These are phyloP conservation scores for Drosophila fulvimacula DNA, from an alignment of 2,888 invertebrate species.

Conservation along the genomic window DNA sequence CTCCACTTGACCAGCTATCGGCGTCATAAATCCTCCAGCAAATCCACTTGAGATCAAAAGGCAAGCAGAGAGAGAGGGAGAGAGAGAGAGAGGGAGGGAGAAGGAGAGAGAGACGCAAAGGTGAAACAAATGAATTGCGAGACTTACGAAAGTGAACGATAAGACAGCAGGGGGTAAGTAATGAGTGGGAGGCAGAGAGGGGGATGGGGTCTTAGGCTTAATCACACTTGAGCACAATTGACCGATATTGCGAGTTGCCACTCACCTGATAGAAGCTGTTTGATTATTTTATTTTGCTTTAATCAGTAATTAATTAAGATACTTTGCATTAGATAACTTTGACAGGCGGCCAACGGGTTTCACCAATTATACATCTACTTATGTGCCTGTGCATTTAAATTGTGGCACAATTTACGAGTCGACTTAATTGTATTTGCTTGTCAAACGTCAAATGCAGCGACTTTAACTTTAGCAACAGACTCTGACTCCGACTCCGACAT, in stretches of 20 bases:
- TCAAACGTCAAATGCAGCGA: slow-evolving; percentile 59
- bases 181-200: not conserved
- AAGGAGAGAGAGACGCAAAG: slow-evolving; percentile 33
- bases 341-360: slow-evolving; percentile 55
- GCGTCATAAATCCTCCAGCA: slow-evolving; percentile 73
- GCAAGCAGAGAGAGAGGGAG: slow-evolving; percentile 27
- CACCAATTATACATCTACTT: slow-evolving; percentile 19
- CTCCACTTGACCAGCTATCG: slow-evolving; percentile 76
- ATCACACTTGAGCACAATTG: slow-evolving; percentile 73
- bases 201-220: slow-evolving; percentile 38
- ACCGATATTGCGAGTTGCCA: slow-evolving; percentile 68
- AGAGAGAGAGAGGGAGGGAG: no score
- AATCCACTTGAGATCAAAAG: slow-evolving; percentile 70
- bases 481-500: not conserved
- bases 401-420: slow-evolving; percentile 66
- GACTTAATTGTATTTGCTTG: slow-evolving; percentile 77
- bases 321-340: slow-evolving; percentile 66
- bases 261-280: slow-evolving; percentile 53
- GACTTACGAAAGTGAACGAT: slow-evolving; percentile 53
- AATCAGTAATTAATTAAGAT: slow-evolving; percentile 80
- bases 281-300: slow-evolving; percentile 45
- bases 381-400: slow-evolving; percentile 36
- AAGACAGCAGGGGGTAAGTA: slow-evolving; percentile 20
- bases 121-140: slow-evolving; percentile 70
- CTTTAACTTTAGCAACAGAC: slow-evolving; percentile 6